phyloP scores from a whole-genome alignment of 2,888 invertebrate species.

The Pycnomerus fuliginosus region DNA sequence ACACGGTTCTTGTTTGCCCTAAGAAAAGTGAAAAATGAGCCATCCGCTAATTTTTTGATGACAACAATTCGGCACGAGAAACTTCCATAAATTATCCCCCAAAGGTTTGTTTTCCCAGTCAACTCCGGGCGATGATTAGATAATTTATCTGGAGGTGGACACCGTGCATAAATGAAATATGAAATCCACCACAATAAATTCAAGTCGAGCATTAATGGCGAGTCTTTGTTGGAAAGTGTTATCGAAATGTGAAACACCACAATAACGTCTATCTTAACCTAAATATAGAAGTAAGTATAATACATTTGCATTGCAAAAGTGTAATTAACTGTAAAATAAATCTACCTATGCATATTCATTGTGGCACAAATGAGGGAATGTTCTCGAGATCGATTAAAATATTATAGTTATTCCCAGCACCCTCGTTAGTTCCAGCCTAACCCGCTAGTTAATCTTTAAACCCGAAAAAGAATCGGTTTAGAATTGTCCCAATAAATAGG shows the following conservation, averaged over 20 bases:
- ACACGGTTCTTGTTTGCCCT: constrained; percentile 5
- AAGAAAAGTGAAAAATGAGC: constrained; percentile 12
- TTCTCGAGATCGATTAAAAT: constrained; percentile 33
- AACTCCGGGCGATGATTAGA: constrained; percentile 16
- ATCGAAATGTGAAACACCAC: constrained; percentile 32
- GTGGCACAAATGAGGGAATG: constrained; percentile 37
- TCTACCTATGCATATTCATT: constrained; percentile 48
- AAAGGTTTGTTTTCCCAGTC: constrained; percentile 1
- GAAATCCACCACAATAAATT: constrained; percentile 18
- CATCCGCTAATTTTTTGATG: constrained; percentile 13
- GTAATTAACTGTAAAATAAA: constrained; percentile 50
- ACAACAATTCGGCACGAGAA: constrained; percentile 12
- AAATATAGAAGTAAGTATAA: constrained; percentile 43
- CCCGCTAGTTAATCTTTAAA: constrained; percentile 13
- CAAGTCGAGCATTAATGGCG: constrained; percentile 16
- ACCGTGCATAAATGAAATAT: constrained; percentile 15
- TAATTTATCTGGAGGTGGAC: constrained; percentile 14
- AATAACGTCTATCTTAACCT: constrained; percentile 41
- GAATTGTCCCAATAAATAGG: constrained; percentile 19
- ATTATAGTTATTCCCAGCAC: constrained; percentile 17
- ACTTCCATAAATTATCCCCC: constrained; percentile 7
- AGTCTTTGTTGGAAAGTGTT: constrained; percentile 27
- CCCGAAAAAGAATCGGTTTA: constrained; percentile 10
- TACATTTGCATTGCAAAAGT: constrained; percentile 50
- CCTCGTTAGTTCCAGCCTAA: constrained; percentile 7